A percentile compares a stretch with the other conserved stretches of the same genome.
Conservation (phyloP, 2,888 invertebrate genomes). For the Drosophila yooni region DNA sequence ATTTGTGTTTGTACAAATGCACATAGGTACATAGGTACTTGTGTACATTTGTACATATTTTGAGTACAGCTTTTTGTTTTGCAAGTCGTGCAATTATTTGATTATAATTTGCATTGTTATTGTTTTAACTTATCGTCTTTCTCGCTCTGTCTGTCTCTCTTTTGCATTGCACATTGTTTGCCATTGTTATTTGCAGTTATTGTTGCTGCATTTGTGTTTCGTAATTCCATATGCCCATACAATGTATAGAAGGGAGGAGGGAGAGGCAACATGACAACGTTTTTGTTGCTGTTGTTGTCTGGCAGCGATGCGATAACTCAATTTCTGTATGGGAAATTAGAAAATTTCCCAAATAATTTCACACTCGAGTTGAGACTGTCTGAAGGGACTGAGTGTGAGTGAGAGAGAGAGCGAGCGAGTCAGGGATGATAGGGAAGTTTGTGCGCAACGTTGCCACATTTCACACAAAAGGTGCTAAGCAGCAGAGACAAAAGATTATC, state of each 20-base stretch:
- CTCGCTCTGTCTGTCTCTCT: conserved; percentile 38
- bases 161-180: conserved; percentile 58
- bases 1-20: conserved; percentile 26
- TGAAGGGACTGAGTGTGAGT: background rate
- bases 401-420: conserved; percentile 1
- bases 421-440: conserved; percentile 17
- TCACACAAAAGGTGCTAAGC: conserved; percentile 74
- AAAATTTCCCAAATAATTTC: conserved; percentile 80
- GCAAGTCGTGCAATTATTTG: conserved; percentile 79
- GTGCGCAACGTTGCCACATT: conserved; percentile 65
- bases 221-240: conserved; percentile 56
- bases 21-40: background rate
- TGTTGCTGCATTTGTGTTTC: conserved; percentile 50
- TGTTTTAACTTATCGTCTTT: conserved; percentile 41
- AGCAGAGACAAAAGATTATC: conserved; percentile 70
- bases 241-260: conserved; percentile 8
- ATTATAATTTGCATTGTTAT: conserved; percentile 72
- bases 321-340: conserved; percentile 74
- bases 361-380: conserved; percentile 68
- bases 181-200: conserved; percentile 42
- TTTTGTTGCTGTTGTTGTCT: conserved; percentile 32
- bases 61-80: conserved; percentile 51
- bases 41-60: conserved; percentile 16
- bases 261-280: conserved; percentile 46
- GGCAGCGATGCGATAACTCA: conserved; percentile 73